A percentile compares a stretch with the other conserved stretches of the same genome.
Evolutionary conservation across 2,888 invertebrate genomes (phyloP).

Genomic region (Ichneumoninae sp.): DNA sequence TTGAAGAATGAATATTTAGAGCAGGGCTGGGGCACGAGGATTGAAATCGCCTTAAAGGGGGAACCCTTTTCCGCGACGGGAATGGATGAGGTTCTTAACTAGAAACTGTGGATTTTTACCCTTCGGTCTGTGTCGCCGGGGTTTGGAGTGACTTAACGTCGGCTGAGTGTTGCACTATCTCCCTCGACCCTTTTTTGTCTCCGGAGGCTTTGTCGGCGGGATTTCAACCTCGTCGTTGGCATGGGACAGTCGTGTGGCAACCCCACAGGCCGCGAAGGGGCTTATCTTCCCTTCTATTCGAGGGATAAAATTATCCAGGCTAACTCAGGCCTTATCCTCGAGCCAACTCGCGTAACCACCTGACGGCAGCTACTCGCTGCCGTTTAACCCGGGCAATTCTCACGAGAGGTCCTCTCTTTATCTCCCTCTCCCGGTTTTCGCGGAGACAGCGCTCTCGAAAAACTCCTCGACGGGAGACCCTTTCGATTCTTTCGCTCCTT

Average conservation of each 20-base stretch:
- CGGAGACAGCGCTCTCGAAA: constrained; percentile 34
- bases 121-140: constrained; percentile 16
- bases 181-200: constrained; percentile 24
- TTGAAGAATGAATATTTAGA: neutral
- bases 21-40: neutral
- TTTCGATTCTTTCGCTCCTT: constrained; percentile 16
- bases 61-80: constrained; percentile 13
- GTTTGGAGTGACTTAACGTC: constrained; percentile 55
- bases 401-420: constrained; percentile 17
- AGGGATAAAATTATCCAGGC: constrained; percentile 64
- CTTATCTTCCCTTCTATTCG: constrained; percentile 56
- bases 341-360: constrained; percentile 17
- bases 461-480: constrained; percentile 46
- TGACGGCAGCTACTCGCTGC: constrained; percentile 24
- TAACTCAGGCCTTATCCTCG: constrained; percentile 50
- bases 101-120: constrained; percentile 29
- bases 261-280: constrained; percentile 35
- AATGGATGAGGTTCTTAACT: constrained; percentile 37
- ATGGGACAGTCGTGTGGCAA: constrained; percentile 34
- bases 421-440: neutral
- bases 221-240: constrained; percentile 31
- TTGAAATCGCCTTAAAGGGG: neutral
- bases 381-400: constrained; percentile 53
- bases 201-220: constrained; percentile 23
- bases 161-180: constrained; percentile 19